These are phyloP conservation scores for Morone saxatilis DNA, from an alignment of 2,113 vertebrate species.

Conservation along the genomic window DNA sequence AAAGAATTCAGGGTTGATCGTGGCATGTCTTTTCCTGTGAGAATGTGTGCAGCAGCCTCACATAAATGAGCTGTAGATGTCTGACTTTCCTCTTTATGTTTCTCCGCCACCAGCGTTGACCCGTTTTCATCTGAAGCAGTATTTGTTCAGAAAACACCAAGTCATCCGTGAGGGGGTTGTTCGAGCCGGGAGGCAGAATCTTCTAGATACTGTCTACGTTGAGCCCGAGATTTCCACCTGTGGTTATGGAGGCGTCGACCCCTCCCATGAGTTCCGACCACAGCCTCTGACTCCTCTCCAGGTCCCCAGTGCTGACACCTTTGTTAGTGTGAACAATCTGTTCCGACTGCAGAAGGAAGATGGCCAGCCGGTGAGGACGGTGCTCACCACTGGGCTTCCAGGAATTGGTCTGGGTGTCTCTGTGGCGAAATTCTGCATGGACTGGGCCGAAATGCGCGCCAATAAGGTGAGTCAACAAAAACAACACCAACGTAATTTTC, in stretches of 20 bases:
- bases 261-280: conserved; percentile 51
- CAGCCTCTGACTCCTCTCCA: neutral
- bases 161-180: conserved; percentile 75
- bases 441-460: conserved; percentile 73
- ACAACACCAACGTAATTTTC: too few species aligned
- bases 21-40: neutral
- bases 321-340: conserved; percentile 62
- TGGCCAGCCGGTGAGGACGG: conserved; percentile 49
- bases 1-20: too few species aligned
- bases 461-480: conserved; percentile 61
- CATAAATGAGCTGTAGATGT: neutral
- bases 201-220: conserved; percentile 69
- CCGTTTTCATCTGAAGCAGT: conserved; percentile 57
- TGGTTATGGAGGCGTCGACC: conserved; percentile 64
- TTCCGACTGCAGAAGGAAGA: conserved; percentile 58
- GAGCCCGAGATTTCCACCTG: conserved; percentile 67
- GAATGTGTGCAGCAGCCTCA: neutral
- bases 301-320: conserved; percentile 30
- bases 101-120: conserved; percentile 53
- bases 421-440: conserved; percentile 71
- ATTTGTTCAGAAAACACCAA: conserved; percentile 51
- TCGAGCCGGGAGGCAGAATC: conserved; percentile 66
- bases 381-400: conserved; percentile 78
- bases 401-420: conserved; percentile 76
- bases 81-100: neutral